Evolutionary conservation across 2,113 vertebrate species (phyloP).

Genomic region (Crotalus horridus): DNA sequence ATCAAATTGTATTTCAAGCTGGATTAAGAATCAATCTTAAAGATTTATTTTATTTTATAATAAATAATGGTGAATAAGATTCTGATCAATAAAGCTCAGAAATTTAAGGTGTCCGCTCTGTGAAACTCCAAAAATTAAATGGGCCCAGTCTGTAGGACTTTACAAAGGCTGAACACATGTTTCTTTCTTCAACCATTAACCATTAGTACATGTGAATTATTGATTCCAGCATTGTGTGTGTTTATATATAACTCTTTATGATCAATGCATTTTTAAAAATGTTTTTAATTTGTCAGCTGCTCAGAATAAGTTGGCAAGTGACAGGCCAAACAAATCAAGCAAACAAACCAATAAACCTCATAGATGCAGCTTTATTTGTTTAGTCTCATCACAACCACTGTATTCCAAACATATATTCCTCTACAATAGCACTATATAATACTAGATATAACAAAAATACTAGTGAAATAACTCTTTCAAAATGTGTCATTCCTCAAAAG

Average conservation of each 20-base stretch:
- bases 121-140: background rate
- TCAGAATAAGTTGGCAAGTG: background rate
- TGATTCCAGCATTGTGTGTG: background rate
- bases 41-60: background rate
- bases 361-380: too few species aligned
- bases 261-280: background rate
- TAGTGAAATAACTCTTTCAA: conserved; percentile 28
- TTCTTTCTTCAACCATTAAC: background rate
- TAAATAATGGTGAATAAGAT: background rate
- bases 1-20: background rate
- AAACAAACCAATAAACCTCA: background rate
- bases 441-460: background rate
- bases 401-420: background rate
- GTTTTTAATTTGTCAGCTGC: background rate
- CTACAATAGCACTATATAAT: conserved; percentile 27
- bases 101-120: background rate
- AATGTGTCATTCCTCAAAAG: conserved; percentile 30
- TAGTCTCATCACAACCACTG: background rate
- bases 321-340: background rate
- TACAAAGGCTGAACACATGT: background rate
- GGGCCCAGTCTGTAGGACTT: background rate
- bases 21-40: background rate
- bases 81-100: background rate
- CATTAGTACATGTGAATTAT: background rate
- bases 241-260: background rate